Evolutionary conservation across 2,888 invertebrate genomes (phyloP).

Genomic region (Catotricha subobsoleta): DNA sequence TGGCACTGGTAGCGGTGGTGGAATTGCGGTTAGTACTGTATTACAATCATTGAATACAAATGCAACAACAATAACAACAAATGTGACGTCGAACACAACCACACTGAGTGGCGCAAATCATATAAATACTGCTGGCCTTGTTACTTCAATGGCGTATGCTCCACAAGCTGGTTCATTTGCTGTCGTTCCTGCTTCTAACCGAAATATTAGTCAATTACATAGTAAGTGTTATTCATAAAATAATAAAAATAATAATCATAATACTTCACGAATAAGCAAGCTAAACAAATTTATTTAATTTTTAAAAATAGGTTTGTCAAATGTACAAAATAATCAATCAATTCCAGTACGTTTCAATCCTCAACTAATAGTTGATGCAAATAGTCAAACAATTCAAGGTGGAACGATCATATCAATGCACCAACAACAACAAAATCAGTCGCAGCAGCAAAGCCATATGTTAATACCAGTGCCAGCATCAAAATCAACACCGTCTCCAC

Average conservation of each 20-base stretch:
- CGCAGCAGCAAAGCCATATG: conserved; percentile 4
- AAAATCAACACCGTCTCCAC: conserved; percentile 1
- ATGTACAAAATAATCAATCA: no score
- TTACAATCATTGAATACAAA: not conserved
- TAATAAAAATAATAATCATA: no score
- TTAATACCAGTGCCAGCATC: not conserved
- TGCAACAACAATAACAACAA: conserved; percentile 6
- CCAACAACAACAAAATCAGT: conserved; percentile 5
- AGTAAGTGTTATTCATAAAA: no score
- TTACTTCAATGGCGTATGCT: conserved; percentile 22
- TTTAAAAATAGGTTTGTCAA: no score
- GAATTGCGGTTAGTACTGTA: conserved; percentile 13
- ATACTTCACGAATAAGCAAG: no score
- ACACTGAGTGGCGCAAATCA: conserved; percentile 4
- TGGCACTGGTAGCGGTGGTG: conserved; percentile 14
- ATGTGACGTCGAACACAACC: conserved; percentile 13
- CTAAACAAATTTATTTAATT: no score
- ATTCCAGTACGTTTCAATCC: conserved; percentile 21
- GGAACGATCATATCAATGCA: not conserved
- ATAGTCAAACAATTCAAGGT: conserved; percentile 1
- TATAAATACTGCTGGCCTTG: conserved; percentile 13
- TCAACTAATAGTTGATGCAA: conserved; percentile 15
- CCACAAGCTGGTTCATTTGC: conserved; percentile 26
- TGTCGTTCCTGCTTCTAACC: conserved; percentile 21
- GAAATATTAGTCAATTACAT: conserved; percentile 21